Conservation (phyloP, 2,113 vertebrate species). For the Ameiurus melas region DNA sequence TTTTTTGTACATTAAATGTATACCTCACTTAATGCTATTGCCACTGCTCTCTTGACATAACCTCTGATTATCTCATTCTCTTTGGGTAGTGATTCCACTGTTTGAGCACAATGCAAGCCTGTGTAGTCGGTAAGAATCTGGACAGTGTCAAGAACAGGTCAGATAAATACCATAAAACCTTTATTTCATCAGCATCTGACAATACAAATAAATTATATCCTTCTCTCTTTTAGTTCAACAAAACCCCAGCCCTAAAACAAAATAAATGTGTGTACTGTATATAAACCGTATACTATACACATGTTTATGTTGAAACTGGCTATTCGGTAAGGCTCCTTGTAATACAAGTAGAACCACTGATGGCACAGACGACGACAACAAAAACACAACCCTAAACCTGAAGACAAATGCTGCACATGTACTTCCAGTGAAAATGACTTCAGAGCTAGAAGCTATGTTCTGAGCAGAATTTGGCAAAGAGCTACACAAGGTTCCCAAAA, state of each 20-base stretch:
- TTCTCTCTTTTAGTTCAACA: slow-evolving; percentile 63
- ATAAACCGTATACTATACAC: slow-evolving; percentile 18
- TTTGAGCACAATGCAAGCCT: background rate
- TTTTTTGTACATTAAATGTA: slow-evolving; percentile 16
- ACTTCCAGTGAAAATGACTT: slow-evolving; percentile 31
- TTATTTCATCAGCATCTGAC: slow-evolving; percentile 64
- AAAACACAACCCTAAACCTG: slow-evolving; percentile 8
- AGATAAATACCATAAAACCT: slow-evolving; percentile 58
- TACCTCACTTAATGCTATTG: background rate
- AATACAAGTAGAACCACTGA: slow-evolving; percentile 11
- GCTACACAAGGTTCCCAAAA: background rate
- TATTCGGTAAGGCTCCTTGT: slow-evolving; percentile 49
- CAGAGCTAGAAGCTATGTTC: slow-evolving; percentile 1
- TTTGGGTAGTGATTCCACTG: background rate
- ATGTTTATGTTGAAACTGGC: slow-evolving; percentile 24
- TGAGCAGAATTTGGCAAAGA: slow-evolving; percentile 59
- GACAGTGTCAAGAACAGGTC: background rate
- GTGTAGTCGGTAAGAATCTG: background rate
- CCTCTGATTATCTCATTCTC: background rate
- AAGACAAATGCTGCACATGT: slow-evolving; percentile 35
- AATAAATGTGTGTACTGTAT: slow-evolving; percentile 30
- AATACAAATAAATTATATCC: slow-evolving; percentile 75
- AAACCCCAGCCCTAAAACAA: slow-evolving; percentile 56
- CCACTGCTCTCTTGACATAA: background rate
- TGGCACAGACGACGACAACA: slow-evolving; percentile 51